phyloP scores from a whole-genome alignment of 1,140 invertebrate species.

The Aphelenchoides besseyi region DNA sequence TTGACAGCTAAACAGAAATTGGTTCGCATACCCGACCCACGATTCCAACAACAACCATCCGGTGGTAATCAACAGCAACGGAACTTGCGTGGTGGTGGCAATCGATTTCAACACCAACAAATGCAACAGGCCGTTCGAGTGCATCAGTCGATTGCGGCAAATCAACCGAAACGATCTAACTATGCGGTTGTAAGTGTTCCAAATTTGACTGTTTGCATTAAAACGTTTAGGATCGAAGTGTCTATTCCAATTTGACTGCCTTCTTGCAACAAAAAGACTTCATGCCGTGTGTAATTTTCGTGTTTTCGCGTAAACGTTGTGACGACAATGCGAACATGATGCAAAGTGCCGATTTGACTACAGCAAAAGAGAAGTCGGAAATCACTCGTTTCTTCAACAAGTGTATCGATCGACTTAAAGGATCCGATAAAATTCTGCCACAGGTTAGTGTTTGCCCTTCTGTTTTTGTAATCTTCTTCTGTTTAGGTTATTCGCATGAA shows the following conservation, averaged over 20 bases:
- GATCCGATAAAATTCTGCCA: slow-evolving; percentile 78
- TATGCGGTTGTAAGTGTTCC: slow-evolving; percentile 1
- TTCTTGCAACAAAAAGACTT: slow-evolving; percentile 76
- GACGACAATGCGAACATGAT: slow-evolving; percentile 75
- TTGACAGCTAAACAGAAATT: slow-evolving; percentile 68
- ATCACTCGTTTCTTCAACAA: slow-evolving; percentile 80
- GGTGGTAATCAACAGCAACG: slow-evolving; percentile 6
- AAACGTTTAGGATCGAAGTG: slow-evolving; percentile 70
- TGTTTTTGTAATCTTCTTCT: background rate
- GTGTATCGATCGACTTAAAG: slow-evolving; percentile 78
- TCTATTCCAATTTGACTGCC: slow-evolving; percentile 79
- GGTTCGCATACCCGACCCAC: slow-evolving; percentile 48
- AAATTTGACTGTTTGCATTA: background rate
- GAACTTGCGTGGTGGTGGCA: background rate
- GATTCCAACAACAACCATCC: background rate
- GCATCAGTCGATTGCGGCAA: slow-evolving; percentile 6
- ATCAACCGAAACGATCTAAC: background rate
- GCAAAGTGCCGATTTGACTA: slow-evolving; percentile 75
- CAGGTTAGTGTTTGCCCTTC: slow-evolving; percentile 70
- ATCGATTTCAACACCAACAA: background rate
- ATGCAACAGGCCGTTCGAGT: slow-evolving; percentile 3
- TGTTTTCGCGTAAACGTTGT: slow-evolving; percentile 80
- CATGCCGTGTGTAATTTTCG: slow-evolving; percentile 78
- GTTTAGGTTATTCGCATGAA: slow-evolving; percentile 67
- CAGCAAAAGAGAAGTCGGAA: slow-evolving; percentile 75